A percentile compares a stretch with the other conserved stretches of the same genome.
These are phyloP conservation scores for Siderastrea radians DNA, from an alignment of 92 coral and sea anemone genomes.

Conservation along the genomic window DNA sequence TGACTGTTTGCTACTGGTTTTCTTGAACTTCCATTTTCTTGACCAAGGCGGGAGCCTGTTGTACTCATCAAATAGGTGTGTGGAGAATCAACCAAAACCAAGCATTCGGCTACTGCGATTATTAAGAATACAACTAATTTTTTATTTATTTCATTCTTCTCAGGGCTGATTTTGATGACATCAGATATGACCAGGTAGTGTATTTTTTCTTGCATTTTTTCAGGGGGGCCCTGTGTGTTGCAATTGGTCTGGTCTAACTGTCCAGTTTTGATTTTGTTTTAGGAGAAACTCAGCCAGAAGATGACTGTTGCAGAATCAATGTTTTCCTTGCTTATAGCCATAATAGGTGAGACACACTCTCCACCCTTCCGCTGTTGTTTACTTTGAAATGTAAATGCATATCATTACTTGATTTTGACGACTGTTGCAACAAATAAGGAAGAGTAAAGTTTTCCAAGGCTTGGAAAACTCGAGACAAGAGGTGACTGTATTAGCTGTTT, in stretches of 20 bases:
- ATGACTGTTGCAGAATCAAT: conserved; percentile 87
- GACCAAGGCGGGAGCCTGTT: no score
- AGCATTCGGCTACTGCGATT: no score
- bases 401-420: no score
- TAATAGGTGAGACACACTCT: conserved; percentile 67
- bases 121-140: not conserved
- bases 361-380: not conserved
- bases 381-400: not conserved
- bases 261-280: not conserved
- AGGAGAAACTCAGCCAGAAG: conserved; percentile 79
- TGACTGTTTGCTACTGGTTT: no score
- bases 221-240: not conserved
- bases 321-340: conserved; percentile 82
- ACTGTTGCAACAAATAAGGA: no score
- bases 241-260: not conserved
- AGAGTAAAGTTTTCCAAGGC: no score
- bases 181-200: conserved; percentile 79
- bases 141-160: conserved; percentile 1
- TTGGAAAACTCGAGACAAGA: no score
- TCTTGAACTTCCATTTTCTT: no score
- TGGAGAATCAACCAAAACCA: no score
- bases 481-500: no score
- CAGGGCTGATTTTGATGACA: conserved; percentile 80
- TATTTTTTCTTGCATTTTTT: not conserved
- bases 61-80: no score